phyloP scores from a whole-genome alignment of 2,888 invertebrate species.

The Brenthis hecate region DNA sequence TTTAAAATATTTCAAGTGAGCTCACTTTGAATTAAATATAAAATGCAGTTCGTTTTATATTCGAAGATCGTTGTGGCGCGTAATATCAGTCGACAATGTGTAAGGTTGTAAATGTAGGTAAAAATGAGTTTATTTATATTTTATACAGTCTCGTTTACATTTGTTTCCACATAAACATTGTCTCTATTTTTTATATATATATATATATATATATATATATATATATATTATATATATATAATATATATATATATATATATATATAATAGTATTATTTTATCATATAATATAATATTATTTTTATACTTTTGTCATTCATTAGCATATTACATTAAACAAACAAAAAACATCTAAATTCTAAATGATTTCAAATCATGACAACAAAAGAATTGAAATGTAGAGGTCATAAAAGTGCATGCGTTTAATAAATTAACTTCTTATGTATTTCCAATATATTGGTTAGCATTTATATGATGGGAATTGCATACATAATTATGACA shows the following conservation, averaged over 20 bases:
- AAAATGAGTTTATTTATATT: background rate
- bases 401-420: slow-evolving; percentile 17
- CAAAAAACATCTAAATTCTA: slow-evolving; percentile 16
- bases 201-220: too few species aligned
- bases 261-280: too few species aligned
- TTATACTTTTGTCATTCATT: slow-evolving; percentile 7
- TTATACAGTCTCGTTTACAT: background rate
- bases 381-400: slow-evolving; percentile 17
- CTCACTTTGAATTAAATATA: slow-evolving; percentile 23
- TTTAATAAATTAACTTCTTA: slow-evolving; percentile 11
- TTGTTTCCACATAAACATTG: too few species aligned
- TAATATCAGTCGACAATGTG: slow-evolving; percentile 16
- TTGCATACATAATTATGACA: too few species aligned
- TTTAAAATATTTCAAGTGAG: slow-evolving; percentile 23
- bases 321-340: slow-evolving; percentile 15
- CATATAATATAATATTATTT: background rate
- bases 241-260: too few species aligned
- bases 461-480: background rate
- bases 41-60: slow-evolving; percentile 28
- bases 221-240: too few species aligned
- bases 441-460: slow-evolving; percentile 3
- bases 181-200: too few species aligned
- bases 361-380: slow-evolving; percentile 9
- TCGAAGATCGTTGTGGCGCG: slow-evolving; percentile 17
- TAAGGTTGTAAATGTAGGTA: slow-evolving; percentile 6